Conservation (phyloP, 2,113 vertebrate genomes). For the Chaenogobius annularis region DNA sequence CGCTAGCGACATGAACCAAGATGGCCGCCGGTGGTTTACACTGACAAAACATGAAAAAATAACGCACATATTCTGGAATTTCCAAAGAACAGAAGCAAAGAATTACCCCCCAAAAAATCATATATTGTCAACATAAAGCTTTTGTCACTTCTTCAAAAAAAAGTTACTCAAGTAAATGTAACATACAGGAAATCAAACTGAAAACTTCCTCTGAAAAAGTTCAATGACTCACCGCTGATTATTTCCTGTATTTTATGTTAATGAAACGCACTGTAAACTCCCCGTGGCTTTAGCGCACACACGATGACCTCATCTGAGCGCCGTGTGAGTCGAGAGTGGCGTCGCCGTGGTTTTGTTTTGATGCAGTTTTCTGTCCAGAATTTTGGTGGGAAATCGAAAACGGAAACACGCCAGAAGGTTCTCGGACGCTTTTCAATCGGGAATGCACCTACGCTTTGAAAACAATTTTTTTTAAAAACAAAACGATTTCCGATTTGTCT, state of each 20-base stretch:
- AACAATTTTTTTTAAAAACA: conserved; percentile 30
- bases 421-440: conserved; percentile 61
- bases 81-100: too few relatives aligned
- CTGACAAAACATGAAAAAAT: too few relatives aligned
- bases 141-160: too few relatives aligned
- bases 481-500: conserved; percentile 36
- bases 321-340: background rate
- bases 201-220: too few relatives aligned
- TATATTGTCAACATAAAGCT: too few relatives aligned
- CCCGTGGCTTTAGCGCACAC: background rate
- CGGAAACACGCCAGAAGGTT: conserved; percentile 23
- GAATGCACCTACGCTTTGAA: conserved; percentile 54
- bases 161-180: too few relatives aligned
- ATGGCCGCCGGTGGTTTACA: too few relatives aligned
- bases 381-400: conserved; percentile 58
- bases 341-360: conserved; percentile 32
- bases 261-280: background rate
- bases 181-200: too few relatives aligned
- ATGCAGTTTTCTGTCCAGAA: conserved; percentile 5
- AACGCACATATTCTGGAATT: too few relatives aligned
- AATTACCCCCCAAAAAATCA: too few relatives aligned
- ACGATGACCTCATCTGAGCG: background rate
- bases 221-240: background rate
- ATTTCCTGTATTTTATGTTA: conserved; percentile 1
- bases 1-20: too few relatives aligned